Percentiles rank a stretch among this genome's conserved stretches.
These are phyloP conservation scores for Herpetotheres cachinnans DNA, from an alignment of 2,113 vertebrate species.

Conservation along the genomic window DNA sequence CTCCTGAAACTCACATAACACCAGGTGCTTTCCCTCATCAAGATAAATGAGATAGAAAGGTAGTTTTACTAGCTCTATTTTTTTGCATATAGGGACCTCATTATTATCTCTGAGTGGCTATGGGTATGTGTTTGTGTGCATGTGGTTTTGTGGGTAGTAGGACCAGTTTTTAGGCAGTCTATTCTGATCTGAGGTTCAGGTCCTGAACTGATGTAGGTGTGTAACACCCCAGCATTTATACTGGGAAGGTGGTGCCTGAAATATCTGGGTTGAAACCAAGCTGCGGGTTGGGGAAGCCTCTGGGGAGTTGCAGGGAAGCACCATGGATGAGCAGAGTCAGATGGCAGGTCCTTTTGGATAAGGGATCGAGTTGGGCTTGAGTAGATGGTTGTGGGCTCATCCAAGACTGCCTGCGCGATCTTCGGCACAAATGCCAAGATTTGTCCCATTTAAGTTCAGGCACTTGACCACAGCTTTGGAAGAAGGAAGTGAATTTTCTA, in stretches of 20 bases:
- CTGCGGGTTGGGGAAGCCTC: fast-evolving
- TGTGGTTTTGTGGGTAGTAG: neutral
- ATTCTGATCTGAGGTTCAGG: neutral
- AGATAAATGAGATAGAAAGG: neutral
- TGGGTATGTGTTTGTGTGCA: neutral
- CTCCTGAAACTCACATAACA: neutral
- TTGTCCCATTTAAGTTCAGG: neutral
- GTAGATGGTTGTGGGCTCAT: neutral
- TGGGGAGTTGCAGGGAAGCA: neutral
- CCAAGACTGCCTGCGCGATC: neutral
- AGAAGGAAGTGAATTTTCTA: neutral
- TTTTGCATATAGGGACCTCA: neutral
- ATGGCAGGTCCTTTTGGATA: neutral
- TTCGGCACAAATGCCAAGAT: neutral
- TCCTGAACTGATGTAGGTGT: neutral
- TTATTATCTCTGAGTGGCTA: neutral
- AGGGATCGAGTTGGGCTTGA: neutral
- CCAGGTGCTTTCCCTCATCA: neutral
- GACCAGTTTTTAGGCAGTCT: neutral
- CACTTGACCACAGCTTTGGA: neutral
- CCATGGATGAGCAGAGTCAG: neutral
- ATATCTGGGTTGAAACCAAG: neutral
- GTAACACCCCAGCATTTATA: neutral
- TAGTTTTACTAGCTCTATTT: neutral
- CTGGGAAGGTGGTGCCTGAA: neutral